phyloP scores from a whole-genome alignment of 2,797 vertebrate species.

The Esox lucius region DNA sequence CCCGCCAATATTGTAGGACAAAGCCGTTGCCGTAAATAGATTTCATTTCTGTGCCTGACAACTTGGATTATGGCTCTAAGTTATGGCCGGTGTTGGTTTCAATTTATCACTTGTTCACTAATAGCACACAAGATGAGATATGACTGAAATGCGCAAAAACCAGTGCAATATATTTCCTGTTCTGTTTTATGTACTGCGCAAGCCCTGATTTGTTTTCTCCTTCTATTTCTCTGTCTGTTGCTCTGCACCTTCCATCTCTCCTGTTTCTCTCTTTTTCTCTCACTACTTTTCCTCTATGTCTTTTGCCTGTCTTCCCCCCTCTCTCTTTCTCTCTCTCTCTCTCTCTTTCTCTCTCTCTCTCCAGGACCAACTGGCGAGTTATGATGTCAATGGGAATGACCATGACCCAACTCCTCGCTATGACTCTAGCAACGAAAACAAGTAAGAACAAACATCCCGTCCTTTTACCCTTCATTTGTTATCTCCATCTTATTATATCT shows the following conservation, averaged over 20 bases:
- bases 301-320: background rate
- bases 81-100: slow-evolving; percentile 31
- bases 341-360: background rate
- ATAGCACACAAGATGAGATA: slow-evolving; percentile 41
- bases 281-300: background rate
- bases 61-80: slow-evolving; percentile 38
- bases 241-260: background rate
- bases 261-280: background rate
- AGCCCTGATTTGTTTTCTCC: slow-evolving; percentile 25
- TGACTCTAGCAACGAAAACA: slow-evolving; percentile 74
- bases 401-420: slow-evolving; percentile 88
- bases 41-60: slow-evolving; percentile 34
- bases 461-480: background rate
- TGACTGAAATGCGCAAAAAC: slow-evolving; percentile 35
- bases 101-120: slow-evolving; percentile 43
- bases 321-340: background rate
- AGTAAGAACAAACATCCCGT: slow-evolving; percentile 69
- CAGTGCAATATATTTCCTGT: slow-evolving; percentile 22
- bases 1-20: slow-evolving; percentile 5
- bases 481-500: too few species aligned
- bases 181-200: slow-evolving; percentile 8
- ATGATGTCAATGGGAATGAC: slow-evolving; percentile 87
- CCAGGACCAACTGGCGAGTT: slow-evolving; percentile 88
- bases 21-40: slow-evolving; percentile 44
- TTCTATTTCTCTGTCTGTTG: slow-evolving; percentile 4